A percentile compares a stretch with the other conserved stretches of the same genome.
Conservation (phyloP, 2,113 vertebrate species). For the Bujurquina vittata region DNA sequence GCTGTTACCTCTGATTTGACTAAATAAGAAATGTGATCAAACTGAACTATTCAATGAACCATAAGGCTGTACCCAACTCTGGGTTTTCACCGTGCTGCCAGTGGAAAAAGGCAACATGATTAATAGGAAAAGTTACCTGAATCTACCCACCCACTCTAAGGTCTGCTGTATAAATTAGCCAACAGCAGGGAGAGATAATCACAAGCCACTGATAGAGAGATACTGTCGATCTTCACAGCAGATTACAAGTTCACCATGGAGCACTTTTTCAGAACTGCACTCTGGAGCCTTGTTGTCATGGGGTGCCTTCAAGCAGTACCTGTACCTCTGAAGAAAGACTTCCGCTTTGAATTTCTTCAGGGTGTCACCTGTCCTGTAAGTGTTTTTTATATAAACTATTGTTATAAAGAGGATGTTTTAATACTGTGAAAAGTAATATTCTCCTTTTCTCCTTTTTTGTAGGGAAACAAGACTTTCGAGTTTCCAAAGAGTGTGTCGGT, state of each 20-base stretch:
- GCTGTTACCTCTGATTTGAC: background rate
- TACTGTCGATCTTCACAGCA: background rate
- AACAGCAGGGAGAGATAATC: background rate
- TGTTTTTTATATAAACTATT: background rate
- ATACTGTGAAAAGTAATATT: background rate
- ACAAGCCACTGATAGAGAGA: slow-evolving; percentile 9
- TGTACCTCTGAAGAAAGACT: fast-evolving
- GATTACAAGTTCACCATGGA: slow-evolving; percentile 17
- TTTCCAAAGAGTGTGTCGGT: background rate
- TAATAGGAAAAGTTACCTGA: slow-evolving; percentile 51
- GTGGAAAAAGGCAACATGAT: slow-evolving; percentile 40
- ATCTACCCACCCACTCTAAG: slow-evolving; percentile 21
- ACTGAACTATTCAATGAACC: background rate
- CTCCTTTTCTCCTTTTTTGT: background rate
- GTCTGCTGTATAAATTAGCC: slow-evolving; percentile 10
- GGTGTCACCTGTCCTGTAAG: slow-evolving; percentile 10
- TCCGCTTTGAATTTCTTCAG: fast-evolving
- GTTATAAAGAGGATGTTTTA: background rate
- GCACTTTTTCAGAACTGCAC: slow-evolving; percentile 5
- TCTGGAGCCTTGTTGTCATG: slow-evolving; percentile 10
- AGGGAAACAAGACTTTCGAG: background rate
- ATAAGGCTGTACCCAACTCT: background rate
- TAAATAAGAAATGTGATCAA: background rate
- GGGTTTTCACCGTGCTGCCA: slow-evolving; percentile 45
- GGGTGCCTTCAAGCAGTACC: slow-evolving; percentile 24